Conservation (phyloP, 2,888 invertebrate genomes). For the Andrena praecox region DNA sequence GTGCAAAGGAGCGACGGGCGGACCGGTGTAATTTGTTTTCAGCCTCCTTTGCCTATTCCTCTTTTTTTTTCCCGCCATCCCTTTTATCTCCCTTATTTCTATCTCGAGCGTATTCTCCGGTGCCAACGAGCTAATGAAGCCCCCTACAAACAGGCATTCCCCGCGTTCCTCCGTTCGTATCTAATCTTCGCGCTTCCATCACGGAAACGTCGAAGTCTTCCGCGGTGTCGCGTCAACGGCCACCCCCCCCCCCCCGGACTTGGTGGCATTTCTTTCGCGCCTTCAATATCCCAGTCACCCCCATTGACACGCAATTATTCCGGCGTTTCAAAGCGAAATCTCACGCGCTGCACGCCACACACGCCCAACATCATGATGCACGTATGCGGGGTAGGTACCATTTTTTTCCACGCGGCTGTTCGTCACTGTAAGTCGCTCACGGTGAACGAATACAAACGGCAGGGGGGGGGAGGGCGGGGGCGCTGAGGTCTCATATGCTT, state of each 20-base stretch:
- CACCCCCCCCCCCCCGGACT: too few species aligned
- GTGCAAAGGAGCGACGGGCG: constrained; percentile 66
- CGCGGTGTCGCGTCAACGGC: background rate
- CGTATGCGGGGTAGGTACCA: too few species aligned
- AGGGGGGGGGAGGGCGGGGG: background rate
- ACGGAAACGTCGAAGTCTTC: constrained; percentile 18
- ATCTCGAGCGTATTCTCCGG: constrained; percentile 46
- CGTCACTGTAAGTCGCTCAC: constrained; percentile 37
- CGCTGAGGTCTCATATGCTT: constrained; percentile 46
- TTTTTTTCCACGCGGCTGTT: constrained; percentile 19
- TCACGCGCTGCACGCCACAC: background rate
- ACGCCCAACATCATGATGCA: background rate
- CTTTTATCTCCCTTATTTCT: constrained; percentile 11
- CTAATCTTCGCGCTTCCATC: constrained; percentile 15
- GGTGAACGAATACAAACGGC: constrained; percentile 40
- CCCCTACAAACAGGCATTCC: constrained; percentile 17
- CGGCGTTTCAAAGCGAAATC: constrained; percentile 6
- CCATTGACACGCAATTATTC: constrained; percentile 39
- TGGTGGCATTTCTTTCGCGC: background rate
- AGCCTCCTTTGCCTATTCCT: constrained; percentile 68
- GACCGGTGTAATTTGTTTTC: constrained; percentile 78
- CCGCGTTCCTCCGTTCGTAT: constrained; percentile 13
- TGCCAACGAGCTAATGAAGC: constrained; percentile 43
- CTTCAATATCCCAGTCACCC: constrained; percentile 18
- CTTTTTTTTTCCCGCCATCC: constrained; percentile 29